Evolutionary conservation across 2,113 vertebrate genomes (phyloP), one percentile per base, ranked within the genome.

Genomic region (Phaetusa simplex): DNA sequence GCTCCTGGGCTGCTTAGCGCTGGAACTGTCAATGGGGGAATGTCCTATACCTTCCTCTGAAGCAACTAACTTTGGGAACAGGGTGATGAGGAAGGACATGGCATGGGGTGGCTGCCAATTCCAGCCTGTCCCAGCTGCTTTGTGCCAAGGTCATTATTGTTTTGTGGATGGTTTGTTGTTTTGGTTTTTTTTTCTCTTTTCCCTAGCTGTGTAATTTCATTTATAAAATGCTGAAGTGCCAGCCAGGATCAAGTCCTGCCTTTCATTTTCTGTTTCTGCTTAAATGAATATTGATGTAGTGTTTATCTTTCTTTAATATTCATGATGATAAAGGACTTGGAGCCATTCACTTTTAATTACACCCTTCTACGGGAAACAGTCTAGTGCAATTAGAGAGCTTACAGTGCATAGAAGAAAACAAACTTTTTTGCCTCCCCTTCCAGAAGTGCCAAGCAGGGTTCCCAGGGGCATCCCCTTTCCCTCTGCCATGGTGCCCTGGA

Each of bases 251-350:
- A 64, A 94, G 83, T 72, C 88, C 72, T 97, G 95, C 82, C 82
- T 97, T 97, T 97, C 86, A 95, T 87, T 94, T 96, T 88, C 85
- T 83, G 42, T 89, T 94, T 95, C 96, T 88, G n/a, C 78, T 94
- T 95, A 97, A 97, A 97, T 97, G 87, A 97, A 98, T 98, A 98
- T 95, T 97, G 97, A 98, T 97, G 95, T 49, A 61, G 72, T 96
- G 96, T 98, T 98, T 98, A 96, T 96, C 87, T 97, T 89, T 96
- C 96, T 96, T 98, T 98, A 98, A 98, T 98, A 98, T 98, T 98
- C 97, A 98, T 97, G 95, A 85, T 3, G 26, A 92, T 96, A 95
- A 97, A 97, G 64, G 94, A 97, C 97, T 98, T 95, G 95, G 72
- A 97, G 67, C 96, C 96, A 95, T 97, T 98, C 95, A 93, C 97